Evolutionary conservation across 1,140 invertebrate genomes (phyloP).

Genomic region (Aporrectodea caliginosa): DNA sequence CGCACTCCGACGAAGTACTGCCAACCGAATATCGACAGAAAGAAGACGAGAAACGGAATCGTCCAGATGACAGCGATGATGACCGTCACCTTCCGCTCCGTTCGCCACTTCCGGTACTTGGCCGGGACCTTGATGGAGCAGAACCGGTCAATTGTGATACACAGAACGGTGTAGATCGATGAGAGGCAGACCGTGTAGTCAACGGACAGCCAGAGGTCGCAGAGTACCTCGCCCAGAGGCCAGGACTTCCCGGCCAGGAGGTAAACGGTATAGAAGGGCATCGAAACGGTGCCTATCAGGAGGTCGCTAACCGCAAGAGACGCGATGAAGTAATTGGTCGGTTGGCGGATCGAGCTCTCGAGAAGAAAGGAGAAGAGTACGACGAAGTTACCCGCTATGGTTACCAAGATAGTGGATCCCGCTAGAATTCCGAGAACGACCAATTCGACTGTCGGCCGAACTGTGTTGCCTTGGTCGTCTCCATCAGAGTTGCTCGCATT

Average conservation of each 20-base stretch:
- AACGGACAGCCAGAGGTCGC: slow-evolving; percentile 97
- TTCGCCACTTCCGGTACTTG: slow-evolving; percentile 92
- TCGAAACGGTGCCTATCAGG: slow-evolving; percentile 80
- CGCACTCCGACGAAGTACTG: slow-evolving; percentile 89
- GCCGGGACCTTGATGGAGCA: too few species aligned
- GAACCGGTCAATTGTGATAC: too few species aligned
- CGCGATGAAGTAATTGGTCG: too few species aligned
- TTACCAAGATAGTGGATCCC: slow-evolving; percentile 18
- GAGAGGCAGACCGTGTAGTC: slow-evolving; percentile 99
- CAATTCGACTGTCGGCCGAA: too few species aligned
- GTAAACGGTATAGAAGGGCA: too few species aligned
- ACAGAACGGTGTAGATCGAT: slow-evolving; percentile 98
- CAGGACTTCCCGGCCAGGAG: slow-evolving; percentile 83
- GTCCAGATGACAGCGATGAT: slow-evolving; percentile 89
- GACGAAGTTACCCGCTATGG: slow-evolving; percentile 77
- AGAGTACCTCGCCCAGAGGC: slow-evolving; percentile 91
- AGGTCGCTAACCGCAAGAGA: slow-evolving; percentile 96
- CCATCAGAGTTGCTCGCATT: too few species aligned
- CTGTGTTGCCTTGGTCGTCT: too few species aligned
- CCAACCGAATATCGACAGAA: slow-evolving; percentile 98
- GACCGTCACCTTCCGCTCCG: slow-evolving; percentile 84
- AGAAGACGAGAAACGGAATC: slow-evolving; percentile 91
- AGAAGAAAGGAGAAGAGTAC: slow-evolving; percentile 94
- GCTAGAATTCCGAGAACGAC: slow-evolving; percentile 20
- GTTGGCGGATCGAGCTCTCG: slow-evolving; percentile 93